Evolutionary conservation across 2,797 vertebrate species (phyloP).

Genomic region (Knipowitschia caucasica): DNA sequence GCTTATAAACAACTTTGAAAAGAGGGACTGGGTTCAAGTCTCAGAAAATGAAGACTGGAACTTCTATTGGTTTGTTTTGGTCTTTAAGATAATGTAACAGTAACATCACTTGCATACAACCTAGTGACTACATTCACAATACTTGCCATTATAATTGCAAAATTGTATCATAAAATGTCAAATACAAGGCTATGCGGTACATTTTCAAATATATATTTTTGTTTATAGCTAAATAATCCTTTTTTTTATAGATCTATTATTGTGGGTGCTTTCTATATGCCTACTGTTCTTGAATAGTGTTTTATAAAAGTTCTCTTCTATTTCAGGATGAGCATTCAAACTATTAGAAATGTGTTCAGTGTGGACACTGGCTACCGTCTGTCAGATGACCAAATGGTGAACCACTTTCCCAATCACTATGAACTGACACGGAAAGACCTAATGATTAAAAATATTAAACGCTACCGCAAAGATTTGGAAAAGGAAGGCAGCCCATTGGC

Average conservation of each 20-base stretch:
- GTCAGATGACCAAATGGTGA: constrained; percentile 97
- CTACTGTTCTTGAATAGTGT: no score
- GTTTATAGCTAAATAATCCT: no score
- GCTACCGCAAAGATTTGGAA: constrained; percentile 94
- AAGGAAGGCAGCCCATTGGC: constrained; percentile 91
- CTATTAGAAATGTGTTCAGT: constrained; percentile 94
- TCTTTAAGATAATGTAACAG: not conserved
- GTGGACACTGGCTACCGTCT: constrained; percentile 94
- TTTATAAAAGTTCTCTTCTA: no score
- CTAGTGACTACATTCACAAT: not conserved
- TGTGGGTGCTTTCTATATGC: no score
- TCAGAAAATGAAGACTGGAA: constrained; percentile 96
- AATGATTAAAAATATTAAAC: constrained; percentile 99
- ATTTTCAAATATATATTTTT: no score
- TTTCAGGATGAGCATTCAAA: constrained; percentile 96
- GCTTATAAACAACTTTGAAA: constrained; percentile 98
- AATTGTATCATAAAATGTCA: no score
- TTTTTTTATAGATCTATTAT: no score
- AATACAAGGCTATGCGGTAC: no score
- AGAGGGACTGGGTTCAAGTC: constrained; percentile 93
- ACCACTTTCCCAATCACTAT: constrained; percentile 98
- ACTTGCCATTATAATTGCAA: no score
- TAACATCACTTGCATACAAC: not conserved
- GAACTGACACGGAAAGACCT: constrained; percentile 96
- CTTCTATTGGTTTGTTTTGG: constrained; percentile 90